phyloP scores from a whole-genome alignment of 2,888 invertebrate species.

The Cremastobaeus sp. region DNA sequence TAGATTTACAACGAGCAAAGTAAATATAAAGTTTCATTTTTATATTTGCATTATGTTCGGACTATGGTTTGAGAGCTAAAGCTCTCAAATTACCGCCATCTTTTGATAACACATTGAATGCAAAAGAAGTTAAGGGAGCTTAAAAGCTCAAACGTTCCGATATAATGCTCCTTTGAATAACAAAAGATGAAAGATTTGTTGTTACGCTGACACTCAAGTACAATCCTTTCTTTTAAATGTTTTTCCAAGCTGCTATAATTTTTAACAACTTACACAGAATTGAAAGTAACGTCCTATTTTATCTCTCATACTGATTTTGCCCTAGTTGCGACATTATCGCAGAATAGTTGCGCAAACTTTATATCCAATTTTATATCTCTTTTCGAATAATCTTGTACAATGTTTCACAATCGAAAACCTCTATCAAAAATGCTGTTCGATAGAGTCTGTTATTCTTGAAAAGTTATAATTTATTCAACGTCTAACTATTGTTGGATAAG shows the following conservation, averaged over 20 bases:
- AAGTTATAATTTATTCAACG: no score
- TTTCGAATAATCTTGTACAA: no score
- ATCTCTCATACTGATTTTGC: slow-evolving; percentile 14
- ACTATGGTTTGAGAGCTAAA: slow-evolving; percentile 19
- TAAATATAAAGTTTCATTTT: no score
- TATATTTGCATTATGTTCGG: slow-evolving; percentile 9
- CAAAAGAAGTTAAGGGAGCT: slow-evolving; percentile 40
- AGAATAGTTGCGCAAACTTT: slow-evolving; percentile 7
- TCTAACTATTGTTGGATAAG: no score
- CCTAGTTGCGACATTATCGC: slow-evolving; percentile 9
- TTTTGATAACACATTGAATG: slow-evolving; percentile 32
- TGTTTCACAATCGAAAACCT: no score
- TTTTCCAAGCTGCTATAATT: slow-evolving; percentile 37
- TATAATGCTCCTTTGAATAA: slow-evolving; percentile 43
- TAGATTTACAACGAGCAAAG: no score
- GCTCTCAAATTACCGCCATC: slow-evolving; percentile 27
- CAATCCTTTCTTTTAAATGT: slow-evolving; percentile 27
- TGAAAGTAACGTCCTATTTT: slow-evolving; percentile 23
- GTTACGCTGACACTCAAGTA: slow-evolving; percentile 34
- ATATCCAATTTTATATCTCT: no score
- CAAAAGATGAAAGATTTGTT: slow-evolving; percentile 46
- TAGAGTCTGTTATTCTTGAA: no score
- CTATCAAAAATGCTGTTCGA: no score
- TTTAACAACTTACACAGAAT: slow-evolving; percentile 31
- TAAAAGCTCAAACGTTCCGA: slow-evolving; percentile 32